phyloP scores from a whole-genome alignment of 2,113 vertebrate genomes.

The Bagarius yarrelli region DNA sequence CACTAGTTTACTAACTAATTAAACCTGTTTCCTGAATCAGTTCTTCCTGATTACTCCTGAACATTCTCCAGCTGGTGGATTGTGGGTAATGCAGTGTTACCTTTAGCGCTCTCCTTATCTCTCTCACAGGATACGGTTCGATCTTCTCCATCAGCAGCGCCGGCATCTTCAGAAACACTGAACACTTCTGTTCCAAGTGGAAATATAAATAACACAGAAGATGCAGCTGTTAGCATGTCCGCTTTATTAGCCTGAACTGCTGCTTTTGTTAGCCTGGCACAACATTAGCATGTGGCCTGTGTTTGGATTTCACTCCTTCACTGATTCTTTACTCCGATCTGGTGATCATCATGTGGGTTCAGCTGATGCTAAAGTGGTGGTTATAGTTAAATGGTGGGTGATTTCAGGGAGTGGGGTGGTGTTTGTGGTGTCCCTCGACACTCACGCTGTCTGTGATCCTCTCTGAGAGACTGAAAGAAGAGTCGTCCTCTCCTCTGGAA shows the following conservation, averaged over 20 bases:
- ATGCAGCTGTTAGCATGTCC: background rate
- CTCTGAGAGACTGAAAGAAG: conserved; percentile 39
- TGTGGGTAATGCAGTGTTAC: conserved; percentile 2
- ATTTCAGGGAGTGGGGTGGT: background rate
- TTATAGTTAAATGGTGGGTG: background rate
- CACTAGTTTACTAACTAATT: background rate
- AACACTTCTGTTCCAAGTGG: background rate
- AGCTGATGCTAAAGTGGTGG: background rate
- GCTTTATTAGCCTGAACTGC: background rate
- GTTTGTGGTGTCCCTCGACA: background rate
- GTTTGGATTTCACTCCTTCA: background rate
- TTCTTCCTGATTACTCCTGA: too few relatives aligned
- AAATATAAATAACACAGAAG: background rate
- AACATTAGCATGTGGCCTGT: background rate
- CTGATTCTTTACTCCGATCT: too few relatives aligned
- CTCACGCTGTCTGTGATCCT: conserved; percentile 31
- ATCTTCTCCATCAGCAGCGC: background rate
- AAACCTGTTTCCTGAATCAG: background rate
- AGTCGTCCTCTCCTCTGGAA: conserved; percentile 34
- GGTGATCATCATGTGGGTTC: background rate
- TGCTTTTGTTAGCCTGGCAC: background rate
- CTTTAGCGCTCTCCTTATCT: background rate
- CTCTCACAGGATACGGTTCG: background rate
- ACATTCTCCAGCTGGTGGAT: background rate
- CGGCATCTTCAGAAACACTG: background rate